phyloP scores from a whole-genome alignment of 2,113 vertebrate species.

The Zonotrichia leucophrys region DNA sequence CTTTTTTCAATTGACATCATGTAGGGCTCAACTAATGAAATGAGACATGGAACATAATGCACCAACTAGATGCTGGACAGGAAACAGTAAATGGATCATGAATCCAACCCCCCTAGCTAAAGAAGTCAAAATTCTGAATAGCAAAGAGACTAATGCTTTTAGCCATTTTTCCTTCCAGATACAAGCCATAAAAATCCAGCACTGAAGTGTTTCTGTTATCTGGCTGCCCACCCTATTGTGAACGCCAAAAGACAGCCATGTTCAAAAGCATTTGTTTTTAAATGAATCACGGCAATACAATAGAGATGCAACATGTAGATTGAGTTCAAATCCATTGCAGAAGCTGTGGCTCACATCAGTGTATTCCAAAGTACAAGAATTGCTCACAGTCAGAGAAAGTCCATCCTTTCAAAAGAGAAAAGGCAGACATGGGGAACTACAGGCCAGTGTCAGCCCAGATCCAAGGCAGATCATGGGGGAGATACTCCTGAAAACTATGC shows the following conservation, averaged over 20 bases:
- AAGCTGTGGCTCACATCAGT: constrained; percentile 69
- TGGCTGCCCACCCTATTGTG: constrained; percentile 49
- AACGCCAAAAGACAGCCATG: constrained; percentile 72
- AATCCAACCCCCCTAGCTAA: constrained; percentile 82
- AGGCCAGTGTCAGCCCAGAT: background rate
- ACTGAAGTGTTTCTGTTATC: constrained; percentile 46
- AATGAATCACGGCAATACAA: constrained; percentile 86
- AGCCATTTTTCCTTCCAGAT: constrained; percentile 72
- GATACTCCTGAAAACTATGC: background rate
- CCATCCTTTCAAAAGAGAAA: constrained; percentile 26
- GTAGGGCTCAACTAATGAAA: constrained; percentile 82
- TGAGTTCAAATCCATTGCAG: constrained; percentile 81
- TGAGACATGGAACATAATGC: constrained; percentile 90
- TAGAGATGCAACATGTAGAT: constrained; percentile 75
- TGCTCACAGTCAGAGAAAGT: constrained; percentile 72
- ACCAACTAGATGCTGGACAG: constrained; percentile 78
- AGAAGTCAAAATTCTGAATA: constrained; percentile 84
- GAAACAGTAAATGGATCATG: constrained; percentile 85
- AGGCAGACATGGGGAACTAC: background rate
- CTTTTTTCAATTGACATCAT: constrained; percentile 88
- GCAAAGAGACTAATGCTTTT: constrained; percentile 77
- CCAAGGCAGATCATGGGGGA: background rate
- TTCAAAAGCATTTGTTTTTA: constrained; percentile 87
- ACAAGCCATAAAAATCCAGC: constrained; percentile 54
- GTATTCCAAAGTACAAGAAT: constrained; percentile 79